A percentile compares a stretch with the other conserved stretches of the same genome.
Conservation (phyloP, 64 coral and sea anemone genomes). For the Actinia tenebrosa region DNA sequence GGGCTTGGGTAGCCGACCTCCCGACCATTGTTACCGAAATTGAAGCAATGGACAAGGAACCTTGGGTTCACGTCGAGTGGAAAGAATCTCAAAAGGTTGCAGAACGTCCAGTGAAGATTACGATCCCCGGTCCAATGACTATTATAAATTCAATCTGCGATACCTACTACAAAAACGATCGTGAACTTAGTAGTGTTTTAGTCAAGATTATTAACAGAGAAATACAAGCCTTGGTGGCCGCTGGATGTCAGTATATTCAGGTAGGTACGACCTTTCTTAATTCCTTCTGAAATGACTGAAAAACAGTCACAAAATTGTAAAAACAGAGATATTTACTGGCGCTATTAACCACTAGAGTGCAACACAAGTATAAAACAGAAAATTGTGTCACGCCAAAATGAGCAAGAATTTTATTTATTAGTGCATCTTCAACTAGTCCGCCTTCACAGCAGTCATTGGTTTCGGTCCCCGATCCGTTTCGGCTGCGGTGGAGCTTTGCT, state of each 20-base stretch:
- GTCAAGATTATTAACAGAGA: conserved; percentile 56
- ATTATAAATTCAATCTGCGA: conserved; percentile 56
- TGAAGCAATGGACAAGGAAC: conserved; percentile 19
- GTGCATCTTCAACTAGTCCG: too few relatives aligned
- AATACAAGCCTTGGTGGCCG: conserved; percentile 46
- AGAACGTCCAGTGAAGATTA: conserved; percentile 56
- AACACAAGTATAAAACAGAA: too few relatives aligned
- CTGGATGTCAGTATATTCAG: conserved; percentile 89
- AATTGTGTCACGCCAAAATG: too few relatives aligned
- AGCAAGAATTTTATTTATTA: too few relatives aligned
- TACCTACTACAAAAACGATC: conserved; percentile 50
- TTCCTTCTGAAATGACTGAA: too few relatives aligned
- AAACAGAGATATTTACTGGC: too few relatives aligned
- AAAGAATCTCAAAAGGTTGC: conserved; percentile 36
- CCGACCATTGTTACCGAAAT: conserved; percentile 52
- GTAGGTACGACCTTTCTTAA: conserved; percentile 21
- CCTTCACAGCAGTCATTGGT: too few relatives aligned
- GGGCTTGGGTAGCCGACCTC: conserved; percentile 29
- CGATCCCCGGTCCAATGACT: conserved; percentile 73
- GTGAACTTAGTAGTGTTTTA: conserved; percentile 25
- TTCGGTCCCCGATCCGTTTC: too few relatives aligned
- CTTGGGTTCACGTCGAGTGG: conserved; percentile 45
- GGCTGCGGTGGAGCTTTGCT: too few relatives aligned
- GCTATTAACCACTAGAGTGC: too few relatives aligned
- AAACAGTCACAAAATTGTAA: too few relatives aligned